Conservation (phyloP, 30 jellyfish, hydroid and myxozoan species). For the Mastigias papua region DNA sequence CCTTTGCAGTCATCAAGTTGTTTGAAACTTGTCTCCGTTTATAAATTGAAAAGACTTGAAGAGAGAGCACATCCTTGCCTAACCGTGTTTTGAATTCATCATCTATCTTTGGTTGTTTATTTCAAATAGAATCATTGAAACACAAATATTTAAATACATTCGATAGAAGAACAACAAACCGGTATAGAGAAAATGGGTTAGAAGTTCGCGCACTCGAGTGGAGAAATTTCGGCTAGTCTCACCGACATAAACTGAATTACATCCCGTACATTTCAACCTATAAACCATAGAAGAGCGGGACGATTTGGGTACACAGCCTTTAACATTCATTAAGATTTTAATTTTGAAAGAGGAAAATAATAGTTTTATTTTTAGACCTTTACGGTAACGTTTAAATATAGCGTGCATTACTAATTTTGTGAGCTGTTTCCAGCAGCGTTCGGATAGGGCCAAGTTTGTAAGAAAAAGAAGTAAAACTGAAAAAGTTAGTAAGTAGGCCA, state of each 20-base stretch:
- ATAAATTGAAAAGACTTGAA: too few relatives aligned
- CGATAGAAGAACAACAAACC: too few relatives aligned
- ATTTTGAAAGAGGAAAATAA: not conserved
- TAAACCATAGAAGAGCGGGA: not conserved
- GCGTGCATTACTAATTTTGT: not conserved
- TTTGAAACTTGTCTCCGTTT: too few relatives aligned
- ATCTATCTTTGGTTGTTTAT: too few relatives aligned
- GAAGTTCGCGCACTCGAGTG: conserved; percentile 19
- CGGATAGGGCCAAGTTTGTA: not conserved
- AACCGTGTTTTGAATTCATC: too few relatives aligned
- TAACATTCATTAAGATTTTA: not conserved
- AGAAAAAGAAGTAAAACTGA: not conserved
- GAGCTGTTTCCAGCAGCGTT: not conserved
- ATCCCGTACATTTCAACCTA: not conserved
- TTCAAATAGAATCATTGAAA: too few relatives aligned
- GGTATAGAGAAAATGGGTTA: too few relatives aligned
- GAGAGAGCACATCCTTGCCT: too few relatives aligned
- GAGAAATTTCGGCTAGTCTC: not conserved
- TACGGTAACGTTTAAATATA: not conserved
- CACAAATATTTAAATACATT: too few relatives aligned
- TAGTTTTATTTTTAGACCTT: not conserved
- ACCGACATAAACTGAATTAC: not conserved
- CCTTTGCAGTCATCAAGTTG: too few relatives aligned
- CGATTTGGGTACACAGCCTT: not conserved
- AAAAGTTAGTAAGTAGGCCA: not conserved